Evolutionary conservation across 2,797 vertebrate genomes (phyloP), one percentile per base, ranked within the genome.

Genomic region (Pseudopleuronectes americanus): DNA sequence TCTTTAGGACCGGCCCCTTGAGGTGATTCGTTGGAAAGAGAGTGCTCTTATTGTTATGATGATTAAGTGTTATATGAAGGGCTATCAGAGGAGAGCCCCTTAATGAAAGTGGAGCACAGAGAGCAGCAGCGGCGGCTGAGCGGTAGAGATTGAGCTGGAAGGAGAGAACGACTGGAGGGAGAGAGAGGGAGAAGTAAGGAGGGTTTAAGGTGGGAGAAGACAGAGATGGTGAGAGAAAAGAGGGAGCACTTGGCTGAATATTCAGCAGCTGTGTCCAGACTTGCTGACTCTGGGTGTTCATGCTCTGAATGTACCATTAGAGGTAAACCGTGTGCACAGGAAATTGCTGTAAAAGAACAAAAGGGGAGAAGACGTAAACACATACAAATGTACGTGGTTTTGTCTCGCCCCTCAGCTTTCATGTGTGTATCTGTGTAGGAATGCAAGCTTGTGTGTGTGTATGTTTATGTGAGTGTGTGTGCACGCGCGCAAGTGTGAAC

Each of bases 51-150:
- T 91, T 92, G 90, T 92, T 92, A 90, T 90, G 89, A 92, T 92
- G 91, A 93, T 93, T 91, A 92, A 93, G 91, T 91, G 91, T 84
- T 89, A 89, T 91, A 89, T 93, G 92, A 90, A 93, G 91, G 89
- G 90, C 91, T 89, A 92, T 92, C 92, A 91, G 86, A 92, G 89
- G 90, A 92, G 92, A 90, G 85, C 85, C 89, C 91, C 85, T 91
- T 93, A 91, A 92, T 91, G 87, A 90, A 91, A 92, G 90, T 86
- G 90, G 85, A 89, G 87, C 76, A 57, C 68, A 22, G 89, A 90
- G 86, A 88, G 89, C 80, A 49, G 83, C 76, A 45, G 78, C 47
- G 53, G 69, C 45, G 52, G 73, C 70, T 43, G 64, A 45, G 56
- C 80, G 16, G 76, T 36, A 33, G 71, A 81, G 76, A 74, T 1